A percentile compares a stretch with the other conserved stretches of the same genome.
These are phyloP conservation scores for Caranx melampygus DNA, from an alignment of 2,113 vertebrate genomes.

Conservation along the genomic window DNA sequence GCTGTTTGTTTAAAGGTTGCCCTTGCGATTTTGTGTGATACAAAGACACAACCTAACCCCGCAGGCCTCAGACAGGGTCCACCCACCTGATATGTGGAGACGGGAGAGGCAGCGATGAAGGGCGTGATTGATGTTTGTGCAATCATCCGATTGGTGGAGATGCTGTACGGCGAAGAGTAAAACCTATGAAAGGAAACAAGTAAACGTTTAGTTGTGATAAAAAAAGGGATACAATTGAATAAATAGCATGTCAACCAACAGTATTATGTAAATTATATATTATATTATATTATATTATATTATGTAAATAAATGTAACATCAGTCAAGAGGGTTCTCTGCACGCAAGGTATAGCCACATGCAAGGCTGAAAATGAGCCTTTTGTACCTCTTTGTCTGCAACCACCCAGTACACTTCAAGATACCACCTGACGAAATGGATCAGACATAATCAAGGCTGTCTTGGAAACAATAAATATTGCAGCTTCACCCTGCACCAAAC, in stretches of 20 bases:
- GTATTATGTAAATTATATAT: not conserved
- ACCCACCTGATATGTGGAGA: conserved; percentile 99
- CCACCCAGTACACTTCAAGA: conserved; percentile 41
- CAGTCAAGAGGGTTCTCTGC: conserved; percentile 8
- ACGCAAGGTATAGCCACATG: not conserved
- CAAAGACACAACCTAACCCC: not conserved
- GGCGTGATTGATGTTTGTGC: conserved; percentile 99
- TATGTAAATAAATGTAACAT: not conserved
- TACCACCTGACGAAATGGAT: conserved; percentile 63
- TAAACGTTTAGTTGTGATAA: not conserved
- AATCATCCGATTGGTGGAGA: conserved; percentile 99
- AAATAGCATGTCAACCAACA: not conserved
- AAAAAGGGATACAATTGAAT: not conserved
- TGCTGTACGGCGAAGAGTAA: conserved; percentile 99
- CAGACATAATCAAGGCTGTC: conserved; percentile 63
- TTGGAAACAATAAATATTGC: conserved; percentile 66
- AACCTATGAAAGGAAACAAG: conserved; percentile 86
- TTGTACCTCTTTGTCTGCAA: conserved; percentile 34
- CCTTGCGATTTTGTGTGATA: not conserved
- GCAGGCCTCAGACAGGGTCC: not conserved
- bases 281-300: no score
- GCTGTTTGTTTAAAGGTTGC: not conserved
- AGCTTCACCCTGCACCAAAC: conserved; percentile 55
- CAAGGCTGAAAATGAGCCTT: conserved; percentile 42
- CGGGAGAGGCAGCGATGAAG: conserved; percentile 99